These are phyloP conservation scores for Mellivora capensis DNA, from an alignment of 2,113 vertebrate genomes.

Conservation along the genomic window DNA sequence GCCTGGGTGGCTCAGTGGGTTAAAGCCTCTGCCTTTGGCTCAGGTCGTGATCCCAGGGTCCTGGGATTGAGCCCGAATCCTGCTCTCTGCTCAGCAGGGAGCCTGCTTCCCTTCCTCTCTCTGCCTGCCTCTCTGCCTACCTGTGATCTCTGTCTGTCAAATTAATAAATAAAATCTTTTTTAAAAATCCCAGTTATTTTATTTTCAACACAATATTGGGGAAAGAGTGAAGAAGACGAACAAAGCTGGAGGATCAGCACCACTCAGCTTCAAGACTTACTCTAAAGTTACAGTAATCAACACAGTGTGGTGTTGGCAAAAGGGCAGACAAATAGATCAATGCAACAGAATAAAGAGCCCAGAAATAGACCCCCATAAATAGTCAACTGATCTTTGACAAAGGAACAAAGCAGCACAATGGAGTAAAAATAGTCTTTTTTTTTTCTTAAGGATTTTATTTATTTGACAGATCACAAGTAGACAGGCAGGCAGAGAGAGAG, in stretches of 20 bases:
- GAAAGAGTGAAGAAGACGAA: not conserved
- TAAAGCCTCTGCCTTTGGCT: too few species aligned
- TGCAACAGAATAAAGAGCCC: not conserved
- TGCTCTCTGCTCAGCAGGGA: too few species aligned
- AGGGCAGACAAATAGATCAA: not conserved
- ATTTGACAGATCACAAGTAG: too few species aligned
- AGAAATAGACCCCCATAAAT: not conserved
- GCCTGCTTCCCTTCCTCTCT: too few species aligned
- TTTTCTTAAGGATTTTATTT: too few species aligned
- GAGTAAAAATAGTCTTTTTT: not conserved
- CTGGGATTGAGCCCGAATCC: too few species aligned
- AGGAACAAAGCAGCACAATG: not conserved
- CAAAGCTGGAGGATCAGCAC: not conserved
- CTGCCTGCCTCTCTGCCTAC: too few species aligned
- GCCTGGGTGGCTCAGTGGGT: too few species aligned
- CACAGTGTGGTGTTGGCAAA: not conserved
- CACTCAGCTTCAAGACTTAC: not conserved
- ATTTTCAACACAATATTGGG: not conserved
- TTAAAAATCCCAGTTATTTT: not conserved
- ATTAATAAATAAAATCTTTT: too few species aligned
- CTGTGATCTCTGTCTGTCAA: too few species aligned
- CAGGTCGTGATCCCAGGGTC: too few species aligned
- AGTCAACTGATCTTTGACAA: not conserved
- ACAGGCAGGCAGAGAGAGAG: too few species aligned
- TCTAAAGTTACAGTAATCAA: not conserved